These are phyloP conservation scores for Enteromius viviparus DNA, from an alignment of 2,797 vertebrate species.

Conservation along the genomic window DNA sequence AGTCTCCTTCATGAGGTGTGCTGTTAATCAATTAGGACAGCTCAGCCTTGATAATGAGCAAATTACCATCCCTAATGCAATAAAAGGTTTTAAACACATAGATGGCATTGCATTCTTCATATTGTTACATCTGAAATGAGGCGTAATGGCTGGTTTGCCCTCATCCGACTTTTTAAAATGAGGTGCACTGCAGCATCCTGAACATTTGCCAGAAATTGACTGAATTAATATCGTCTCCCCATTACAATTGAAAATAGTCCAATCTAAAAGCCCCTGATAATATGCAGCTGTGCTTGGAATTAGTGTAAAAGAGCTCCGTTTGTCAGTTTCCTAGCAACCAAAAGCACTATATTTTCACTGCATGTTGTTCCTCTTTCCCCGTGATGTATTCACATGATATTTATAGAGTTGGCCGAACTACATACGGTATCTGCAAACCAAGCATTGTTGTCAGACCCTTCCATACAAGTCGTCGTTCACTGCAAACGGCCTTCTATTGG, in stretches of 20 bases:
- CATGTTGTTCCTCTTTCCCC: conserved; percentile 42
- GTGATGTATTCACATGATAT: conserved; percentile 44
- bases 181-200: conserved; percentile 28
- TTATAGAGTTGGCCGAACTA: conserved; percentile 40
- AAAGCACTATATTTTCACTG: conserved; percentile 44
- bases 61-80: conserved; percentile 35
- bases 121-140: conserved; percentile 26
- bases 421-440: conserved; percentile 30
- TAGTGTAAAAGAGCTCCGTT: conserved; percentile 42
- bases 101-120: conserved; percentile 15
- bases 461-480: not conserved
- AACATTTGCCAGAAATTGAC: conserved; percentile 38
- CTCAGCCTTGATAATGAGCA: conserved; percentile 19
- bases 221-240: conserved; percentile 40
- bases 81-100: conserved; percentile 32
- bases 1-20: conserved; percentile 8
- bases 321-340: conserved; percentile 60
- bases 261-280: conserved; percentile 43
- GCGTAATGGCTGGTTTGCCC: conserved; percentile 29
- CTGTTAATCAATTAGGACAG: conserved; percentile 22
- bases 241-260: conserved; percentile 41
- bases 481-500: not conserved
- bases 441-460: conserved; percentile 49
- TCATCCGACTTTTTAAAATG: conserved; percentile 18
- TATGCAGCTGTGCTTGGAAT: conserved; percentile 41